These are phyloP conservation scores for Drosophila percnosoma DNA, from an alignment of 2,888 invertebrate species.

Conservation along the genomic window DNA sequence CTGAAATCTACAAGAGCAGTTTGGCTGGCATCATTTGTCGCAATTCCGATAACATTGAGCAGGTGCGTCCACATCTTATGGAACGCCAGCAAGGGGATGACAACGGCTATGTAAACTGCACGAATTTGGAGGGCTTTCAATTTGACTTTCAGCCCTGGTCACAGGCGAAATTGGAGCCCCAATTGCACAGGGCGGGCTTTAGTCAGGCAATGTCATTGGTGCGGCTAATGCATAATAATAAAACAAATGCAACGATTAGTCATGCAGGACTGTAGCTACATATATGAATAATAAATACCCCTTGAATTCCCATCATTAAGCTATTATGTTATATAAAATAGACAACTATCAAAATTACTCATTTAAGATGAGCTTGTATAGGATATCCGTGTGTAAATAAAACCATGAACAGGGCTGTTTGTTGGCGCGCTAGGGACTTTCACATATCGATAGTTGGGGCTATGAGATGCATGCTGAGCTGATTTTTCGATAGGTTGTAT, in stretches of 20 bases:
- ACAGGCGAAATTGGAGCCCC: constrained; percentile 22
- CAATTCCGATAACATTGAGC: constrained; percentile 89
- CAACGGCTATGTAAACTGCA: constrained; percentile 88
- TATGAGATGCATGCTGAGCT: neutral
- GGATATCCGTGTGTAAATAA: neutral
- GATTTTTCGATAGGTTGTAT: neutral
- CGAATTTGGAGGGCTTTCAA: constrained; percentile 86
- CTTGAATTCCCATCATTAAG: neutral
- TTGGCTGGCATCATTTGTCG: constrained; percentile 91
- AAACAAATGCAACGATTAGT: neutral
- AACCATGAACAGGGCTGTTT: neutral
- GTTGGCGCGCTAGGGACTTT: neutral
- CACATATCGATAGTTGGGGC: neutral
- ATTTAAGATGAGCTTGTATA: neutral
- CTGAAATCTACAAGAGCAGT: constrained; percentile 91
- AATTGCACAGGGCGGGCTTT: constrained; percentile 59
- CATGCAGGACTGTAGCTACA: constrained; percentile 2
- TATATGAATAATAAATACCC: neutral
- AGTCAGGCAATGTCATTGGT: constrained; percentile 62
- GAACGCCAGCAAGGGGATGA: constrained; percentile 86
- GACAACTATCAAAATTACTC: neutral
- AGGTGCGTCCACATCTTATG: constrained; percentile 90
- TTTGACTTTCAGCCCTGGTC: constrained; percentile 87
- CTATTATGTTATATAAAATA: neutral
- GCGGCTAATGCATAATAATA: constrained; percentile 37